Conservation (phyloP, 2,888 invertebrate genomes). For the Lepidochrysops patricia region DNA sequence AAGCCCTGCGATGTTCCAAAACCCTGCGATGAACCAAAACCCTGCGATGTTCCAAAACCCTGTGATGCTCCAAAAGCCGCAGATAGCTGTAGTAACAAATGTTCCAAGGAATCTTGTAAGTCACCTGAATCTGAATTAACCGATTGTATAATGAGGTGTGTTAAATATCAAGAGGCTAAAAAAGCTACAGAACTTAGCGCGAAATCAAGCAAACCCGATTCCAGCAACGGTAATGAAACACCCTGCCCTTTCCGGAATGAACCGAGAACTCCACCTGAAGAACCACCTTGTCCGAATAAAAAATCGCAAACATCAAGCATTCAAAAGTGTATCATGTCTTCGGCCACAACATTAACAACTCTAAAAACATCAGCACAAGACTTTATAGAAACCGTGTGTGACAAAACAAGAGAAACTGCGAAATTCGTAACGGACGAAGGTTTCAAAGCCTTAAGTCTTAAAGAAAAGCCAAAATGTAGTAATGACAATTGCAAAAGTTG, state of each 20-base stretch:
- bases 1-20: not conserved
- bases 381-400: not conserved
- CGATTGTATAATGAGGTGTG: not conserved
- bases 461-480: conserved; percentile 26
- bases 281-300: not conserved
- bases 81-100: not conserved
- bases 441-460: conserved; percentile 18
- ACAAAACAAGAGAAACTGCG: not conserved
- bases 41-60: too few relatives aligned
- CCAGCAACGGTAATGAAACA: too few relatives aligned
- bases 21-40: not conserved
- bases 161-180: not conserved
- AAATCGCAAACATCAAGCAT: not conserved
- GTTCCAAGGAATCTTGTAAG: not conserved
- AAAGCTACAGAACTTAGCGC: not conserved
- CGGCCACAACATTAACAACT: not conserved
- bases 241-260: not conserved
- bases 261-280: not conserved
- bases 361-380: not conserved
- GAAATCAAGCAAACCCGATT: not conserved
- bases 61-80: not conserved
- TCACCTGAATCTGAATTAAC: not conserved
- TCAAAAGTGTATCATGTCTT: not conserved
- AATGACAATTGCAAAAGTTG: conserved; percentile 19
- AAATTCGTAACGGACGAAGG: not conserved